Evolutionary conservation across 2,888 invertebrate genomes (phyloP).

Genomic region (Plusia festucae): DNA sequence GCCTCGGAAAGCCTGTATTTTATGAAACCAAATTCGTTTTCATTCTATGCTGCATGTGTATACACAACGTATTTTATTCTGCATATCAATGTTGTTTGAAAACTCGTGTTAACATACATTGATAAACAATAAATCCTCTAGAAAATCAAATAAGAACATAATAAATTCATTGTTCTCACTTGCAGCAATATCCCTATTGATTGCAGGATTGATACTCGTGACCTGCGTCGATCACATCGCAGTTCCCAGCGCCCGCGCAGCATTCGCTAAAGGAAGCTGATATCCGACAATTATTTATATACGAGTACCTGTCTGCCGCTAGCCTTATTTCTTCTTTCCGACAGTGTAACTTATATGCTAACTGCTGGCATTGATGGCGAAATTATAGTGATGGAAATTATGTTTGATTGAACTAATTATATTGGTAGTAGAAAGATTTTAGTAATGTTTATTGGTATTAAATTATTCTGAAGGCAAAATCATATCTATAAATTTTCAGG

Average conservation of each 20-base stretch:
- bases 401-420: conserved; percentile 7
- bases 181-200: conserved; percentile 14
- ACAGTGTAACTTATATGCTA: conserved; percentile 46
- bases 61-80: no score
- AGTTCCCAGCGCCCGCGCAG: conserved; percentile 65
- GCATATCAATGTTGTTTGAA: no score
- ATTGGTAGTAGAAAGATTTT: not conserved
- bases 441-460: no score
- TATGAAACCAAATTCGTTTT: no score
- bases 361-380: conserved; percentile 36
- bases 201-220: conserved; percentile 33
- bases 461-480: no score
- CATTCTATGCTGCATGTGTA: no score
- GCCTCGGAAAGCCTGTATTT: no score
- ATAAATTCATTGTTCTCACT: not conserved
- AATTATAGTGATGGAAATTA: conserved; percentile 2
- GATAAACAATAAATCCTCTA: not conserved
- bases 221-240: conserved; percentile 69
- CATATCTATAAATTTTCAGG: no score
- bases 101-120: no score
- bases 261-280: conserved; percentile 72
- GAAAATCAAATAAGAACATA: not conserved
- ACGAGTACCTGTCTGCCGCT: conserved; percentile 62
- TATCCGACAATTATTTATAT: conserved; percentile 71
- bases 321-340: conserved; percentile 66